Evolutionary conservation across 2,888 invertebrate species (phyloP), one percentile per base, ranked within the genome.

Genomic region (Microchrysa polita): DNA sequence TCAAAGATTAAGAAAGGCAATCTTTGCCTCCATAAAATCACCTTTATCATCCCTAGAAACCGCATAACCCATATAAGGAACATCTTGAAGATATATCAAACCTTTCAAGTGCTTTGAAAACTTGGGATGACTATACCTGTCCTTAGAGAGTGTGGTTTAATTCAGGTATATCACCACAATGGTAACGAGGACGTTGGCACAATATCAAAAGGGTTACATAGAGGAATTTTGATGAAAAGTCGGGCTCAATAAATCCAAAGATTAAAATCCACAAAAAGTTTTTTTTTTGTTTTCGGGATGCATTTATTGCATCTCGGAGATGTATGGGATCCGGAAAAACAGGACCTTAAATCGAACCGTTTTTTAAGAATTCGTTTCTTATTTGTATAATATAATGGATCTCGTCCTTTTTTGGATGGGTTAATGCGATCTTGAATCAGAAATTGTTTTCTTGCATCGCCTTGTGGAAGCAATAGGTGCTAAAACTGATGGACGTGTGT

Each of bases 191-290:
- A 57, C 23, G 65, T 20, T 69, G 18, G 34, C 42, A 55, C n/a
- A n/a, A n/a, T 40, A 57, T 57, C 23, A 40, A 40, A 69, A 57
- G 69, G 69, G 69, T 69, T 69, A 20, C 67, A 65, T 53, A 23
- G 20, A n/a, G 57, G 55, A 20, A 48, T 44, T 65, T 65, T 65
- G 65, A 55, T 55, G 69, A 42, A 57, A 57, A 55, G 55, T 57
- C 55, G 42, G 72, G 65, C 72, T 69, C 63, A 74, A 72, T 75
- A 75, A 75, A 73, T 75, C 75, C 74, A 27, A 69, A 75, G 75
- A 75, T 75, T 75, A 75, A 74, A 74, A 75, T 74, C 74, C 75
- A 73, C 74, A 74, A 74, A n/a, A n/a, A n/a, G 72, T 74, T 73
- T 55, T 69, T 73, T 44, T 4, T 48, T 57, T 69, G 40, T 55